Evolutionary conservation across 2,888 invertebrate species (phyloP).

Genomic region (Scaptomyza parva): DNA sequence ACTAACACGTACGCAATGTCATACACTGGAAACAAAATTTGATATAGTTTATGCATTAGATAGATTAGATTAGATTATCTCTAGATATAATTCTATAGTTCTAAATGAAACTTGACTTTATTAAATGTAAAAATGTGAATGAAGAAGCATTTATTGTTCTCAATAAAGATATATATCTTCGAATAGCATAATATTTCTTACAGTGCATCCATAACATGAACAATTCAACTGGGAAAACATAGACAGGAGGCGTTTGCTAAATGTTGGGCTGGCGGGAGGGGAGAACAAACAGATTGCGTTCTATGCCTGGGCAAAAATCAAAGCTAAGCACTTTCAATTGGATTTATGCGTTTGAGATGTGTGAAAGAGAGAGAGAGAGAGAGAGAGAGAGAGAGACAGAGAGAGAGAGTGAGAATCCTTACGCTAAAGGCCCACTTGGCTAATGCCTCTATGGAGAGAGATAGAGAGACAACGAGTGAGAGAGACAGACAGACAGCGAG

Average conservation of each 20-base stretch:
- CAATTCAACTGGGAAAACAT: slow-evolving; percentile 23
- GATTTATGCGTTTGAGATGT: slow-evolving; percentile 80
- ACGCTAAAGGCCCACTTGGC: slow-evolving; percentile 49
- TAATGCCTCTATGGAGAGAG: slow-evolving; percentile 65
- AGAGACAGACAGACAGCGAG: background rate
- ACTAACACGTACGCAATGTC: slow-evolving; percentile 74
- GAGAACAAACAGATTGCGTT: background rate
- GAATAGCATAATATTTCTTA: background rate
- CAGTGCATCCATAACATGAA: slow-evolving; percentile 44
- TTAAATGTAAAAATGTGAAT: background rate
- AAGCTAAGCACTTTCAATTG: slow-evolving; percentile 81
- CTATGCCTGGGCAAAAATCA: slow-evolving; percentile 65
- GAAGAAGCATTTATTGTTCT: too few relatives aligned
- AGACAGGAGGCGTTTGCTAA: background rate
- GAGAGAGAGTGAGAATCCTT: slow-evolving; percentile 12
- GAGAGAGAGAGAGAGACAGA: too few relatives aligned
- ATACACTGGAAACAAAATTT: background rate
- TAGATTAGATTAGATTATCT: background rate
- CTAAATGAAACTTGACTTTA: background rate
- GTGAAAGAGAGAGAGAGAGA: too few relatives aligned
- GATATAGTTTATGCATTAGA: too few relatives aligned
- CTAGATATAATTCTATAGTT: background rate
- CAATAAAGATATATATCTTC: too few relatives aligned
- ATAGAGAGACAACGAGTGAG: too few relatives aligned
- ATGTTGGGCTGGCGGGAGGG: rapidly evolving